Percentiles rank a stretch among this genome's conserved stretches.
phyloP scores from a whole-genome alignment of 30 jellyfish, hydroid and myxozoan genomes.

The Chrysaora quinquecirrha region DNA sequence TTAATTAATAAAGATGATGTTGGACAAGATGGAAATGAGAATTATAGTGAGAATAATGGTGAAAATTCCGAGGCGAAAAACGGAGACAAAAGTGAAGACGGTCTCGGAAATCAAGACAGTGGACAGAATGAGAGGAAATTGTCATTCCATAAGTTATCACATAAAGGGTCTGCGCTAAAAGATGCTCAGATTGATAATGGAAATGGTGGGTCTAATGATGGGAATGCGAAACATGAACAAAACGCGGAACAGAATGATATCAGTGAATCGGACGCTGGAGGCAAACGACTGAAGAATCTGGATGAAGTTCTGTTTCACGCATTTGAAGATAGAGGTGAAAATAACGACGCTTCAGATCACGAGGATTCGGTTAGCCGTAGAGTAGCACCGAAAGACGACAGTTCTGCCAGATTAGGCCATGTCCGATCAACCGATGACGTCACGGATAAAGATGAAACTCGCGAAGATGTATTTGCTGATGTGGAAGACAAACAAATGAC shows the following conservation, averaged over 20 bases:
- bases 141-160: neutral
- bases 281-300: neutral
- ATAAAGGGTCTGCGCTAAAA: neutral
- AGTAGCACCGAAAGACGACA: slow-evolving; percentile 19
- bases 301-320: slow-evolving; percentile 32
- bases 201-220: neutral
- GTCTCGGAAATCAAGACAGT: too few species aligned
- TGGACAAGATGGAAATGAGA: neutral
- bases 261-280: neutral
- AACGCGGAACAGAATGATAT: neutral
- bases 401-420: slow-evolving; percentile 1
- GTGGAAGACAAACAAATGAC: slow-evolving; percentile 13
- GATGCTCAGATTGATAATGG: neutral
- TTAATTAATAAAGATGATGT: neutral
- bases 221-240: neutral
- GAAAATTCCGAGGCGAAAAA: neutral
- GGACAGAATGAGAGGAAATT: neutral
- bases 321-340: slow-evolving; percentile 31
- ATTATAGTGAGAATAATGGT: neutral
- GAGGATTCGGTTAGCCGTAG: neutral
- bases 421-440: too few species aligned
- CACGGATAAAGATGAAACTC: neutral
- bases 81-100: too few species aligned
- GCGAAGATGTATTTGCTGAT: slow-evolving; percentile 39
- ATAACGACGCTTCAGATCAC: slow-evolving; percentile 7